phyloP scores from a whole-genome alignment of 2,113 vertebrate species.

The Fulica atra region DNA sequence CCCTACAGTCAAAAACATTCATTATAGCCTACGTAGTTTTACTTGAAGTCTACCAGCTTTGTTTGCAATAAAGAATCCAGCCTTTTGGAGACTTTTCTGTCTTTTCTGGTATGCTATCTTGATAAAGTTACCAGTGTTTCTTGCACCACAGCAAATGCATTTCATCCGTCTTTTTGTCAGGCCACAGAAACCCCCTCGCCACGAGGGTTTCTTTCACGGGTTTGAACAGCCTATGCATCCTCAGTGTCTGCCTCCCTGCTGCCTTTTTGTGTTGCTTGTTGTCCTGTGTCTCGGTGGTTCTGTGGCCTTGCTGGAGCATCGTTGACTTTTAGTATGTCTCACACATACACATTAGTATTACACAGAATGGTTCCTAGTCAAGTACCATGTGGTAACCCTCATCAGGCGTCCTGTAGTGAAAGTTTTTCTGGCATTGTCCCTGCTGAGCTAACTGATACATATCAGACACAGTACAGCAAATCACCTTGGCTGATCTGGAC shows the following conservation, averaged over 20 bases:
- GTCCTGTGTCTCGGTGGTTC: not conserved
- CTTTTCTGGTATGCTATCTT: not conserved
- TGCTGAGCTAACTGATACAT: not conserved
- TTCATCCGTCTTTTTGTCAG: not conserved
- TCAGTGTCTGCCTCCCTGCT: not conserved
- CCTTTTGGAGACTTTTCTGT: not conserved
- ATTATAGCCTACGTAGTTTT: slow-evolving; percentile 24
- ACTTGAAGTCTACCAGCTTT: slow-evolving; percentile 19
- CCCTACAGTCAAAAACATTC: not conserved
- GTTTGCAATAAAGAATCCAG: not conserved
- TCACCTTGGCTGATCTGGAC: not conserved
- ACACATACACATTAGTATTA: too few species aligned
- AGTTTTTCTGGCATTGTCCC: not conserved
- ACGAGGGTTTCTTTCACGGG: not conserved
- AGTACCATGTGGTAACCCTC: fast-evolving
- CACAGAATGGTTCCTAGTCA: not conserved
- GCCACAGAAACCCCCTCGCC: not conserved
- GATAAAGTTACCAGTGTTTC: not conserved
- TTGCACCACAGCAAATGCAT: not conserved
- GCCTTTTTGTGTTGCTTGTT: not conserved
- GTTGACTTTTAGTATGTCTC: not conserved
- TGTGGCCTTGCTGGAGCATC: not conserved
- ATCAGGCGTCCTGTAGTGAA: not conserved
- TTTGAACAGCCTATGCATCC: not conserved
- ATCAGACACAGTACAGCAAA: not conserved